Base-by-base conservation (phyloP, 1,140 invertebrate species). In the Papilio polytes region DNA sequence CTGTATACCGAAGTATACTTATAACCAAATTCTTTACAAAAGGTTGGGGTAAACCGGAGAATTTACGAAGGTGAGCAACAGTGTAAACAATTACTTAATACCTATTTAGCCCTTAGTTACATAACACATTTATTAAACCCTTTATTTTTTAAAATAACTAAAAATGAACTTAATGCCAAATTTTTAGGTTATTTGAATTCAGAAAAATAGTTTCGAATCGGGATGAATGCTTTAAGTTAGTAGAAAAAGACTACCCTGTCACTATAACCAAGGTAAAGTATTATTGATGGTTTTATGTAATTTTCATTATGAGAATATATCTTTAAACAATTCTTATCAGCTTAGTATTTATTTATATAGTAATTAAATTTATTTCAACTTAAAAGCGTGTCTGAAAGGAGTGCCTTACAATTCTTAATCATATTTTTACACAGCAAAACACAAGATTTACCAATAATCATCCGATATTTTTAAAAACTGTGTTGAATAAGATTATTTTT, bases 41-140 rank as follows among this genome's bases (percentile, higher is more conserved):
- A 96, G 99, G 99, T 84, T 99, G 99, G 99, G 99, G 99, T 9
- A 97, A 98, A 86, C 98, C 99, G 9, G 97, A 99, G 88, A 97
- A 98, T 95, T 96, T 99, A 51, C 97, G 97, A 94, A 97, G 97
- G 98, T 99, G 96, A 88, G 82, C 56, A 66, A 78, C 77, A 78
- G 22, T 66, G 59, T 78, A 66, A 78, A 78, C 56, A 59, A 44
- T 59, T 36, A 56, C 76, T 59, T 41, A n/a, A 78, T n/a, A 59
- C 36, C 1, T 59, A 20, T 78, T 36, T 53, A 63, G 48, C 53
- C 48, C 76, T 59, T 78, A 26, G 53, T 78, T 78, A 78, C 74
- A 31, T 78, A 78, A 78, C 31, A 15, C 12, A 15, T 70, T 13
- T 70, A 36, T 70, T 1, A 70, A 70, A 31, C 73, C 66, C 44